Base-by-base conservation (phyloP, 2,797 vertebrate species). In the Carduelis carduelis region DNA sequence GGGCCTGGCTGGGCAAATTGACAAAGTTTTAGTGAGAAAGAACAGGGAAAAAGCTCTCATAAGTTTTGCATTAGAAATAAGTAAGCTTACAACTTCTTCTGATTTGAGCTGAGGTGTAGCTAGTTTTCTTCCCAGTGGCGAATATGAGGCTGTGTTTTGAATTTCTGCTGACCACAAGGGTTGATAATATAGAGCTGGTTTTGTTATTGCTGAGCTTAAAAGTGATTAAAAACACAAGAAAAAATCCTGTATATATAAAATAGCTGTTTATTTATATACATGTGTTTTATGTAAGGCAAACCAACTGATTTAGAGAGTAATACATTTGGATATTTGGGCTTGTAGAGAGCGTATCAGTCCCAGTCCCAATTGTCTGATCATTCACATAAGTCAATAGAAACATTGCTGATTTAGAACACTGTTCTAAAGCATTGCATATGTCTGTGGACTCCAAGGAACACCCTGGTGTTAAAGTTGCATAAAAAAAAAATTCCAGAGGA, bases 1-100 rank as follows among this genome's bases (percentile, higher is more conserved):
- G 13, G 15, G 20, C 8, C 18, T 46, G 5, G 66, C 74, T 55
- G 37, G 15, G 32, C 43, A 17, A 44, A 57, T 66, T 55, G 43
- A 9, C 27, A 47, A 23, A 11, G 15, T 44, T 87, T 68, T 35
- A 52, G 15, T 13, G 55, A 87, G 26, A 79, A 79, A 68, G 32
- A 69, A 44, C 0, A 0, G 11, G 32, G 9, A 3, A 35, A 74
- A 70, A 32, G 2, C 5, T 12, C 22, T 63, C 4, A 1, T 6
- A 44, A 52, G 2, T 41, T 83, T 70, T 55, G 24, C 32, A 28
- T 24, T 34, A 19, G 39, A 30, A 70, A 22, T 5, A 61, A 37
- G 11, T 12, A 61, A 63, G 13, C 28, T 41, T 12, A 16, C 8
- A 63, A 9, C 17, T 41, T 65, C 34, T 35, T 57, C 39, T 59